Evolutionary conservation across 2,113 vertebrate species (phyloP).

Genomic region (Collichthys lucidus): DNA sequence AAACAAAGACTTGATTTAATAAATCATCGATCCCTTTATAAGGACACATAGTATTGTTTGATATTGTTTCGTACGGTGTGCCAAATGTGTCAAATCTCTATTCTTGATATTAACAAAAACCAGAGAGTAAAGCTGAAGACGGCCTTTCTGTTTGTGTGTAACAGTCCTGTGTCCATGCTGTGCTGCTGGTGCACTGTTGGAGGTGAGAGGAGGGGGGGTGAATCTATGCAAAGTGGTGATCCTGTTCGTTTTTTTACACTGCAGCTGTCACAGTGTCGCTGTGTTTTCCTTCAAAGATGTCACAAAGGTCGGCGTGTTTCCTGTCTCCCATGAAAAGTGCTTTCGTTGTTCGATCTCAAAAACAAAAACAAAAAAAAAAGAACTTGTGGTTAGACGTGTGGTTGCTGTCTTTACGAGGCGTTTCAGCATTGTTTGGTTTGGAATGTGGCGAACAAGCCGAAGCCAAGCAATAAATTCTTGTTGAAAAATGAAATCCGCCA

Average conservation of each 20-base stretch:
- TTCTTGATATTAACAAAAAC: slow-evolving; percentile 63
- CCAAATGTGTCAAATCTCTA: slow-evolving; percentile 53
- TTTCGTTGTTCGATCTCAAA: slow-evolving; percentile 14
- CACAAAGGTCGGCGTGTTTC: slow-evolving; percentile 16
- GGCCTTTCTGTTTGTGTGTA: slow-evolving; percentile 33
- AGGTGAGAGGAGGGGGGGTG: slow-evolving; percentile 5
- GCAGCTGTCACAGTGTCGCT: slow-evolving; percentile 20
- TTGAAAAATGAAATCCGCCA: slow-evolving; percentile 43
- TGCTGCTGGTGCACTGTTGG: not conserved
- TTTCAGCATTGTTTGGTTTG: slow-evolving; percentile 43
- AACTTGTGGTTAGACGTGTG: slow-evolving; percentile 25
- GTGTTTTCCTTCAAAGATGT: slow-evolving; percentile 31
- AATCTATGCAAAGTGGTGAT: slow-evolving; percentile 69
- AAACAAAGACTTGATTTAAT: slow-evolving; percentile 69
- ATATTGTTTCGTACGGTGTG: slow-evolving; percentile 64
- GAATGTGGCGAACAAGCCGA: slow-evolving; percentile 34
- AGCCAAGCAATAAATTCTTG: slow-evolving; percentile 69
- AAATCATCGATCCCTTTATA: slow-evolving; percentile 74
- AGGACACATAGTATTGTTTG: slow-evolving; percentile 60
- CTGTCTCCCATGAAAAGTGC: slow-evolving; percentile 29
- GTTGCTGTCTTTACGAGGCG: slow-evolving; percentile 8
- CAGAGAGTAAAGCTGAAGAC: not conserved
- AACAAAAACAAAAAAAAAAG: not conserved
- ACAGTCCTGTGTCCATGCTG: slow-evolving; percentile 25
- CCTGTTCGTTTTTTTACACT: slow-evolving; percentile 3